Evolutionary conservation across 92 coral and sea anemone species (phyloP).

Genomic region (Paramuricea clavata): DNA sequence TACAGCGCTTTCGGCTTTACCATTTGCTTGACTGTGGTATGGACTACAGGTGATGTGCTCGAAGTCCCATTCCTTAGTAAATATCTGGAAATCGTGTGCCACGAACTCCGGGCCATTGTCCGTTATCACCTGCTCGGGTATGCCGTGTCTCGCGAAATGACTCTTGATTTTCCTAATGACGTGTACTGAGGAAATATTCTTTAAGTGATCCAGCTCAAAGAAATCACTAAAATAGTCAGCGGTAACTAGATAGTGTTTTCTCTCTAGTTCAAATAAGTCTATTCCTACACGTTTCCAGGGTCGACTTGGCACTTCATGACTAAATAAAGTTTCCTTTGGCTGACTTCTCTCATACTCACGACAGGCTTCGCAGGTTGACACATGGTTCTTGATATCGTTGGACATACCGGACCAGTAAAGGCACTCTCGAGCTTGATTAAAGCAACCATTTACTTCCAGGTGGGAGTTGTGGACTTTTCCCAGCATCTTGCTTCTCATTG

Average conservation of each 20-base stretch:
- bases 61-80: background rate
- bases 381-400: slow-evolving; percentile 5
- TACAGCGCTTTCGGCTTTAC: slow-evolving; percentile 10
- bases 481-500: slow-evolving; percentile 18
- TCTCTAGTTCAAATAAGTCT: slow-evolving; percentile 14
- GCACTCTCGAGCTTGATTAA: slow-evolving; percentile 17
- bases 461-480: slow-evolving; percentile 21
- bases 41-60: background rate
- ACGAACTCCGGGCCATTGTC: slow-evolving; percentile 2
- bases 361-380: slow-evolving; percentile 30
- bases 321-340: background rate
- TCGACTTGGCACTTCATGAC: slow-evolving; percentile 23
- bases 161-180: background rate
- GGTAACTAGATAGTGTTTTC: slow-evolving; percentile 25
- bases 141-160: slow-evolving; percentile 6
- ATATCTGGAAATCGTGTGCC: background rate
- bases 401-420: slow-evolving; percentile 33
- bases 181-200: slow-evolving; percentile 7
- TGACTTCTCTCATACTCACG: background rate
- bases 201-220: slow-evolving; percentile 25
- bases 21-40: slow-evolving; percentile 15
- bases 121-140: background rate
- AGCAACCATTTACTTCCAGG: slow-evolving; percentile 2
- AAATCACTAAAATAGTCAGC: slow-evolving; percentile 24
- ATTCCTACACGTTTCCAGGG: slow-evolving; percentile 14